Percentiles rank a stretch among this genome's conserved stretches.
Evolutionary conservation across 2,888 invertebrate genomes (phyloP).

Genomic region (Boloria selene): DNA sequence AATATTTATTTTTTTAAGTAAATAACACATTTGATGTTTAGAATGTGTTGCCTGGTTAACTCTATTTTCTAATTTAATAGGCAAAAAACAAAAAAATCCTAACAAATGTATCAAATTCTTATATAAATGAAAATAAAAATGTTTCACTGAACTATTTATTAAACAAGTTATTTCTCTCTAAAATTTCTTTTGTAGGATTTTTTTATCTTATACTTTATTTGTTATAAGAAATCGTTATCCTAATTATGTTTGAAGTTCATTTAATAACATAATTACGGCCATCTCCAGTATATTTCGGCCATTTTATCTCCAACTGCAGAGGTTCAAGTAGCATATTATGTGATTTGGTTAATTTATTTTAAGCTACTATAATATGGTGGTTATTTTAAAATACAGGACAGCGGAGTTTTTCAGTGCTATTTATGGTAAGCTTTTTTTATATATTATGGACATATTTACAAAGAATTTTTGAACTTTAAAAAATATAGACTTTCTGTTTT

Average conservation of each 20-base stretch:
- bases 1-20: too few relatives aligned
- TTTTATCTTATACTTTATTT: constrained; percentile 3
- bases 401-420: constrained; percentile 33
- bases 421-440: constrained; percentile 35
- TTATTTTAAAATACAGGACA: constrained; percentile 37
- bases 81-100: too few relatives aligned
- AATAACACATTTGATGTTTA: too few relatives aligned
- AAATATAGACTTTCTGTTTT: too few relatives aligned
- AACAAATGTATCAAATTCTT: too few relatives aligned
- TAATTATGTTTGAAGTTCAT: background rate
- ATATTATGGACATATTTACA: background rate
- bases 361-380: constrained; percentile 35
- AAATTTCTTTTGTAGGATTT: background rate
- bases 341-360: background rate
- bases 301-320: background rate
- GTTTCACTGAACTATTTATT: too few relatives aligned
- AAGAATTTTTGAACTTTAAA: background rate
- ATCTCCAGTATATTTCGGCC: background rate
- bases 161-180: background rate
- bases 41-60: too few relatives aligned
- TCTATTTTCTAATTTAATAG: too few relatives aligned
- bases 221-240: background rate
- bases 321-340: background rate
- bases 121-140: too few relatives aligned
- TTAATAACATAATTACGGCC: background rate